Evolutionary conservation across 2,113 vertebrate species (phyloP).

Genomic region (Tachysurus vachellii): DNA sequence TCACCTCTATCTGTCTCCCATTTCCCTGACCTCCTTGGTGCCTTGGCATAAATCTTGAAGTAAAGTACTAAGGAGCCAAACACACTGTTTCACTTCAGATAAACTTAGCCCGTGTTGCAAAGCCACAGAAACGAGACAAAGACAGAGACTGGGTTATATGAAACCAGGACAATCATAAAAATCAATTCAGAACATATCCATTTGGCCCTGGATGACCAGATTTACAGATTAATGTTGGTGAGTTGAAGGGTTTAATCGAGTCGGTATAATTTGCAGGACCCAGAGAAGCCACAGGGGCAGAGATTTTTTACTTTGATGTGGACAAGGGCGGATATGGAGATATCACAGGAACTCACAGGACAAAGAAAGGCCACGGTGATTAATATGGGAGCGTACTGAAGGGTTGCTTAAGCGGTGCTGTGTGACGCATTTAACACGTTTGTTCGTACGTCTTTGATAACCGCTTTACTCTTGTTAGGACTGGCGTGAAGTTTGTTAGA

Average conservation of each 20-base stretch:
- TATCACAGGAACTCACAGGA: neutral
- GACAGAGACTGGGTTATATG: neutral
- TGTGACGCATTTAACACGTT: neutral
- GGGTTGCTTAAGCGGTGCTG: neutral
- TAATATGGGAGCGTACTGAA: neutral
- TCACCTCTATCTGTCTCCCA: constrained; percentile 27
- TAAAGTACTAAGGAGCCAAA: constrained; percentile 26
- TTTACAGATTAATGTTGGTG: neutral
- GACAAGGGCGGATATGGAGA: neutral
- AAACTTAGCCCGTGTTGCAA: constrained; percentile 14
- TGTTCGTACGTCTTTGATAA: neutral
- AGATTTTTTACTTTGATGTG: neutral
- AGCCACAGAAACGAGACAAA: constrained; percentile 14
- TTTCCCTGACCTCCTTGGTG: constrained; percentile 35
- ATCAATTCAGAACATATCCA: neutral
- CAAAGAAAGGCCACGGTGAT: neutral
- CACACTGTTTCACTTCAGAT: constrained; percentile 29
- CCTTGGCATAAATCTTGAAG: constrained; percentile 44
- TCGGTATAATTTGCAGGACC: neutral
- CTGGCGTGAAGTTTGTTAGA: neutral
- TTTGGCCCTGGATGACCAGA: too few species aligned
- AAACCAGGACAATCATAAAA: neutral
- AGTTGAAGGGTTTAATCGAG: constrained; percentile 25
- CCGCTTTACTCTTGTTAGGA: neutral
- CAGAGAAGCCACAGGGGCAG: neutral